Evolutionary conservation across 2,797 vertebrate species (phyloP).

Genomic region (Chiroxiphia lanceolata): DNA sequence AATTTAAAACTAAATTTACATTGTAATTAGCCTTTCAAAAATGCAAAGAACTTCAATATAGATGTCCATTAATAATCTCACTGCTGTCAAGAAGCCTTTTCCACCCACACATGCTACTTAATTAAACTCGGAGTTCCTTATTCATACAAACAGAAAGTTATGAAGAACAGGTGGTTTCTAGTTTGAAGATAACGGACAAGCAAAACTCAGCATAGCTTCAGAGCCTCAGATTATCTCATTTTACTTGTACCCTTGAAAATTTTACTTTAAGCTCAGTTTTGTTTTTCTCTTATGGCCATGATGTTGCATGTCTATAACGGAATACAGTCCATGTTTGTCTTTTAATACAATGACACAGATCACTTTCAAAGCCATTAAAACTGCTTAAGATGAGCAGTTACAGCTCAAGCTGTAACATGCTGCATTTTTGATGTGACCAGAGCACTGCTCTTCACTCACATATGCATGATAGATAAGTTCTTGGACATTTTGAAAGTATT

Average conservation of each 20-base stretch:
- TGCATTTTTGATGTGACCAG: not conserved
- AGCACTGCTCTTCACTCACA: not conserved
- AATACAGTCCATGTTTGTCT: not conserved
- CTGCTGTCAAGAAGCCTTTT: conserved; percentile 71
- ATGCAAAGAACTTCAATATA: conserved; percentile 78
- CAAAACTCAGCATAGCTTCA: conserved; percentile 59
- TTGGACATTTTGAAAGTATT: not conserved
- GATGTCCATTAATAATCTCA: conserved; percentile 80
- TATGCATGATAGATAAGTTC: not conserved
- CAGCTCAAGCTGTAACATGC: not conserved
- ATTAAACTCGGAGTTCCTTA: conserved; percentile 77
- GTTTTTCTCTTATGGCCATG: conserved; percentile 39
- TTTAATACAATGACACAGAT: not conserved
- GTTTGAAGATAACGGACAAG: conserved; percentile 73
- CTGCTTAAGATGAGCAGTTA: not conserved
- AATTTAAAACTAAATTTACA: conserved; percentile 82
- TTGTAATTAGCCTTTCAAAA: conserved; percentile 82
- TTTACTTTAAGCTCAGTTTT: conserved; percentile 52
- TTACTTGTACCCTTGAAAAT: conserved; percentile 63
- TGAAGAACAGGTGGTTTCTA: conserved; percentile 76
- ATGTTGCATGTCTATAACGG: conserved; percentile 19
- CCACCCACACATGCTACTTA: conserved; percentile 78
- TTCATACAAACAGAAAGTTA: conserved; percentile 70
- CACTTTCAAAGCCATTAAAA: not conserved
- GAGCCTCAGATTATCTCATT: conserved; percentile 50